phyloP scores from a whole-genome alignment of 2,113 vertebrate species.

The Eupsittula cactorum region DNA sequence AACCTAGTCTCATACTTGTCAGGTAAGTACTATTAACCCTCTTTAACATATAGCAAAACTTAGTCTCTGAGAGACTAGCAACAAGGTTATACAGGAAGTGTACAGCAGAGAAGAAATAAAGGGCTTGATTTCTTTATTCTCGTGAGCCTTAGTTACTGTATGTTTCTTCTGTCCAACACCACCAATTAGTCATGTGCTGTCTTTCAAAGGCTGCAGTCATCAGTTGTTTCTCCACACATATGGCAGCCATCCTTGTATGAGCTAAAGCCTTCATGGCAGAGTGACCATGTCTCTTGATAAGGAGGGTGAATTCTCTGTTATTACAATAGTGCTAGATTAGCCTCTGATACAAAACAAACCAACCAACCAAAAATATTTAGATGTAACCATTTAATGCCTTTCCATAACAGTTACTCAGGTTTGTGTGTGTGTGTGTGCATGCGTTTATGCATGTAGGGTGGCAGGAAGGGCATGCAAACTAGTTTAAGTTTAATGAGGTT shows the following conservation, averaged over 20 bases:
- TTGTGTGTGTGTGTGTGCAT: neutral
- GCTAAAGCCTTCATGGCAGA: neutral
- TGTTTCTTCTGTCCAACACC: neutral
- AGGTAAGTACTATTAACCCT: slow-evolving; percentile 6
- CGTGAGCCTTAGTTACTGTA: neutral
- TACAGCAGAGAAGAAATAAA: slow-evolving; percentile 1
- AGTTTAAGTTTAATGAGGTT: neutral
- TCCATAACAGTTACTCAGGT: neutral
- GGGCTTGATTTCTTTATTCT: neutral
- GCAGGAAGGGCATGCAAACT: neutral
- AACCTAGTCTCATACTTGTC: slow-evolving; percentile 45
- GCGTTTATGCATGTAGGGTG: accelerated
- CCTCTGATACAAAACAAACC: neutral
- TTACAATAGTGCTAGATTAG: neutral
- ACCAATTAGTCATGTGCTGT: neutral
- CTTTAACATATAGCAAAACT: neutral
- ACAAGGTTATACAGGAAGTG: slow-evolving; percentile 26
- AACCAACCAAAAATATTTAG: neutral
- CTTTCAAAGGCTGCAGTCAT: neutral
- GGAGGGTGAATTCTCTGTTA: neutral
- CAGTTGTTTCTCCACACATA: neutral
- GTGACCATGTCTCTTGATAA: neutral
- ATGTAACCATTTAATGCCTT: neutral
- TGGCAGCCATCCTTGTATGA: neutral
- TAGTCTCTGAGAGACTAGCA: slow-evolving; percentile 31